Evolutionary conservation across 2,113 vertebrate genomes (phyloP), one percentile per base, ranked within the genome.

Genomic region (Galemys pyrenaicus): DNA sequence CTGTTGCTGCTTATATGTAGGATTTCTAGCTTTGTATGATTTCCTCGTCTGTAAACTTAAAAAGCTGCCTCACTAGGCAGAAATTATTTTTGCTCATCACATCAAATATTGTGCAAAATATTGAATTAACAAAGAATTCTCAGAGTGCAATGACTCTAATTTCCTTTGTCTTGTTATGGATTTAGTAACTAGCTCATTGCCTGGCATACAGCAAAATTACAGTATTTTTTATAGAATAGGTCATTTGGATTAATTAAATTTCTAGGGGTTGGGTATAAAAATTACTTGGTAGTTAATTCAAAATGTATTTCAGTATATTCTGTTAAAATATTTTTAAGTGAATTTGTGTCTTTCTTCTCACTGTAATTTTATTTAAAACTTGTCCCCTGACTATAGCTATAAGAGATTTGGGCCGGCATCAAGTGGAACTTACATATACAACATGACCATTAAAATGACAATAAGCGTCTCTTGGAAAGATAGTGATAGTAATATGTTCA

Each of bases 181-280:
- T 85, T 8, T 60, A 71, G 32, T 39, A 65, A 32, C 68, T 30
- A 92, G 19, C 17, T 92, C 20, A 67, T 5, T 60, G 10, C 8
- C 46, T 92, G 19, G 12, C 10, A 65, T 22, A 41, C 6, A 78
- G 64, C 35, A 80, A 24, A 62, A 30, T 87, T 89, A 54, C 37
- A 90, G 16, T 83, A 64, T 15, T 82, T 80, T 84, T 83, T 86
- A 73, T 56, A 82, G 41, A 92, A 35, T 94, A 82, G 74, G 68
- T 87, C 60, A 58, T 37, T 87, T 89, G 3, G 15, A 85, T 88
- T 44, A 79, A 73, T 90, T 92, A 30, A 60, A 67, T 73, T n/a
- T 87, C 30, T 80, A 5, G 37, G 3, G 28, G 22, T 94, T n/a
- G n/a, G n/a, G n/a, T n/a, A n/a, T n/a, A n/a, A 4, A 49, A 10